A percentile compares a stretch with the other conserved stretches of the same genome.
Conservation (phyloP, 2,113 vertebrate species). For the Mellivora capensis region DNA sequence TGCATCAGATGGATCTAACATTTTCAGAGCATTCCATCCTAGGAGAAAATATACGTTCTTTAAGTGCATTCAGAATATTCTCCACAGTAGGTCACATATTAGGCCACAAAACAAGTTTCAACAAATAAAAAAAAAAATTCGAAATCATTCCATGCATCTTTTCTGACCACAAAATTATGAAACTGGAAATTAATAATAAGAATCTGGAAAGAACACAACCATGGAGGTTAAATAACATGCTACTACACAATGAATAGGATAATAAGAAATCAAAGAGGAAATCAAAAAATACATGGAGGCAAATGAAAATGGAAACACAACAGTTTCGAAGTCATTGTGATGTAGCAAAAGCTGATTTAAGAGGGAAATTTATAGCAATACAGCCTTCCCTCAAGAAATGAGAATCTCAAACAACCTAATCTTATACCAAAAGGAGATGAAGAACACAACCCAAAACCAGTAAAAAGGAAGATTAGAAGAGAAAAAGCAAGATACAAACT, state of each 20-base stretch:
- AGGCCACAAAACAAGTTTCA: not conserved
- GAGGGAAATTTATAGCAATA: not conserved
- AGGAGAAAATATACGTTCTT: not conserved
- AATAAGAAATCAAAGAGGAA: not conserved
- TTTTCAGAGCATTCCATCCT: not conserved
- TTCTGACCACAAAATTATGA: not conserved
- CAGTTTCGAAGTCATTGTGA: not conserved
- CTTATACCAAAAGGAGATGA: not conserved
- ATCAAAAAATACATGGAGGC: not conserved
- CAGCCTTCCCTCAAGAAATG: not conserved
- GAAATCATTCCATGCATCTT: not conserved
- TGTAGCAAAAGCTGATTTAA: not conserved
- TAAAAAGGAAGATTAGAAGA: not conserved
- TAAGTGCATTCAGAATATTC: not conserved
- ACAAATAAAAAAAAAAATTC: not conserved
- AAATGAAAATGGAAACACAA: not conserved
- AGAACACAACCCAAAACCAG: not conserved
- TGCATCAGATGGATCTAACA: not conserved
- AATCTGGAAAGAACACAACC: not conserved
- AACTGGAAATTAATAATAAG: not conserved
- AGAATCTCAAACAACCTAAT: not conserved
- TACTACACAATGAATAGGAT: not conserved
- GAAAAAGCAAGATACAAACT: not conserved
- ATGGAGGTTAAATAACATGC: not conserved
- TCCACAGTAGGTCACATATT: not conserved